Base-by-base conservation (phyloP, 2,888 invertebrate genomes). In the Pachydiplax longipennis region DNA sequence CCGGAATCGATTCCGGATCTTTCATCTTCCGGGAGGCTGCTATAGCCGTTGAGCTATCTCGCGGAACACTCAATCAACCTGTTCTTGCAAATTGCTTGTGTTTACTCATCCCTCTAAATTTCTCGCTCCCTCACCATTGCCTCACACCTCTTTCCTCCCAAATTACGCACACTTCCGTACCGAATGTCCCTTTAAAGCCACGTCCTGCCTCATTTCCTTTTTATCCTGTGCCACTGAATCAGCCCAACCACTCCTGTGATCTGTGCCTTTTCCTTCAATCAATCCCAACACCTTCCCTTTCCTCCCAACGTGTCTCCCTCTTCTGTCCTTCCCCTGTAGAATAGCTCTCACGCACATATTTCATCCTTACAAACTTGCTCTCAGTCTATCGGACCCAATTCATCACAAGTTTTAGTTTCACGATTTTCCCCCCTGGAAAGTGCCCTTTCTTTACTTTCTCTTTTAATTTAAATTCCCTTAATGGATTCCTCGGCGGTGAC, bases 341-440 rank as follows among this genome's bases (percentile, higher is more conserved):
- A 12, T 37, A 37, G 61, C 12, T 37, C 61, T 48, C 87, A n/a
- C 87, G n/a, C 87, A 87, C 87, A 87, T 87, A 61, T 61, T 87
- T 87, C 61, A 87, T 87, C 87, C 61, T n/a, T 37, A 37, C 40
- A 10, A 83, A 83, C 83, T 83, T 83, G 53, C 53, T 83, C n/a
- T 13, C 25, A n/a, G 15, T 53, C 61, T 48, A 22, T 31, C 37
- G 25, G 58, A 61, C 40, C 87, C 87, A 65, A 87, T 87, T 87
- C 37, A 87, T 87, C 87, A 87, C 61, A 25, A 35, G 87, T 87
- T 61, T 40, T 12, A n/a, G 37, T 37, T 65, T 15, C 87, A 10
- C 37, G 37, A n/a, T 15, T 12, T 61, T 37, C 22, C 37, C 12
- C 37, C 87, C 61, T 87, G 37, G 40, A 37, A n/a, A 22, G 81